phyloP scores from a whole-genome alignment of 2,113 vertebrate genomes.

The Naja naja region DNA sequence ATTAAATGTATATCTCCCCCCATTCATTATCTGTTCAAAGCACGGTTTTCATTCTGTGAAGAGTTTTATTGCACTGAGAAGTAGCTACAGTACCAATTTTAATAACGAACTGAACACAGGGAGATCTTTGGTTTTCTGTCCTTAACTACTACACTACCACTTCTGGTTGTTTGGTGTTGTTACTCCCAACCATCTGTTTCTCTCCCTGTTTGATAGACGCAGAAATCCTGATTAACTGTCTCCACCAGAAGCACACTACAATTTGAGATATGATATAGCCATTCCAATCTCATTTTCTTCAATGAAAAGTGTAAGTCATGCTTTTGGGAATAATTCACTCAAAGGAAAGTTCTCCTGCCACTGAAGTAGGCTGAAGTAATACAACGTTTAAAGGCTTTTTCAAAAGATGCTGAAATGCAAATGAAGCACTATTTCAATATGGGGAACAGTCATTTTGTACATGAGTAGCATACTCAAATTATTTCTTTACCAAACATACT shows the following conservation, averaged over 20 bases:
- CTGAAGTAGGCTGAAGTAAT: background rate
- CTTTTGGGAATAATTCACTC: background rate
- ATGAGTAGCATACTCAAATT: constrained; percentile 19
- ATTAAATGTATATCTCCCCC: background rate
- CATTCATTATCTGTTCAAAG: background rate
- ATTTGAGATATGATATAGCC: background rate
- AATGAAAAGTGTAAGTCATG: background rate
- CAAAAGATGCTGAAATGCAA: background rate
- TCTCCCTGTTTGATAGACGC: background rate
- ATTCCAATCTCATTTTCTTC: background rate
- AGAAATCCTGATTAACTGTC: background rate
- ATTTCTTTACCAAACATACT: constrained; percentile 24
- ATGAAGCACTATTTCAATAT: background rate
- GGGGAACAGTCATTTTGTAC: background rate
- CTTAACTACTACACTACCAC: background rate
- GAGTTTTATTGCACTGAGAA: background rate
- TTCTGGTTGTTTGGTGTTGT: background rate
- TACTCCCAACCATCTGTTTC: background rate
- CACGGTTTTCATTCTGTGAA: background rate
- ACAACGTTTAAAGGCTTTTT: background rate
- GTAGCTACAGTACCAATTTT: background rate
- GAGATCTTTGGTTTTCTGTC: background rate
- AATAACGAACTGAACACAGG: background rate
- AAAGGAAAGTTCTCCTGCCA: background rate
- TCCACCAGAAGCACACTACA: background rate